Percentiles rank a stretch among this genome's conserved stretches.
Evolutionary conservation across 2,888 invertebrate species (phyloP).

Genomic region (Argynnis bischoffii): DNA sequence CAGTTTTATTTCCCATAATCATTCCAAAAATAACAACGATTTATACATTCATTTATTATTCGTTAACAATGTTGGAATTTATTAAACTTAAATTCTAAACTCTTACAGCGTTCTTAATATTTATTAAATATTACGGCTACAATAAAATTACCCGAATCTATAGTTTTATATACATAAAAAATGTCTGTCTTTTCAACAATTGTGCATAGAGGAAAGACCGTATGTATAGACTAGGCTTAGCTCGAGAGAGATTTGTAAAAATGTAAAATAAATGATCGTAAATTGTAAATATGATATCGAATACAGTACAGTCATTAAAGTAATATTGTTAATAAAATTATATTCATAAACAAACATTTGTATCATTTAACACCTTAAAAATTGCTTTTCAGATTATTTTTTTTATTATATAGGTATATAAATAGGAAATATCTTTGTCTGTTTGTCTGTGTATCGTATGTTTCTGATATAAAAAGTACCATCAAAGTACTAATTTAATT

Average conservation of each 20-base stretch:
- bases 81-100: neutral
- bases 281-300: conserved; percentile 81
- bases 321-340: conserved; percentile 83
- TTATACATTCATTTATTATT: too few relatives aligned
- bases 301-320: conserved; percentile 81
- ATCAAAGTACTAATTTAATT: too few relatives aligned
- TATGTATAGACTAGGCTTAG: conserved; percentile 49
- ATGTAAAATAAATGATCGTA: conserved; percentile 71
- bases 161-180: conserved; percentile 24
- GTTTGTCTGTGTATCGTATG: too few relatives aligned
- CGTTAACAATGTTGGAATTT: too few relatives aligned
- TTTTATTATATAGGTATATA: neutral
- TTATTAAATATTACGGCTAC: conserved; percentile 8
- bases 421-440: neutral
- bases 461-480: too few relatives aligned
- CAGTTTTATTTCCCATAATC: too few relatives aligned
- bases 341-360: conserved; percentile 76
- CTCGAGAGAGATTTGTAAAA: conserved; percentile 73
- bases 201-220: conserved; percentile 35
- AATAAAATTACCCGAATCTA: conserved; percentile 4
- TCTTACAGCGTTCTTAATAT: conserved; percentile 31
- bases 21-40: too few relatives aligned
- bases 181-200: conserved; percentile 23
- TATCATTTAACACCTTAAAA: conserved; percentile 51
- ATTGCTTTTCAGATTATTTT: neutral